Conservation (phyloP, 2,888 invertebrate species). For the Pherbina coryleti region DNA sequence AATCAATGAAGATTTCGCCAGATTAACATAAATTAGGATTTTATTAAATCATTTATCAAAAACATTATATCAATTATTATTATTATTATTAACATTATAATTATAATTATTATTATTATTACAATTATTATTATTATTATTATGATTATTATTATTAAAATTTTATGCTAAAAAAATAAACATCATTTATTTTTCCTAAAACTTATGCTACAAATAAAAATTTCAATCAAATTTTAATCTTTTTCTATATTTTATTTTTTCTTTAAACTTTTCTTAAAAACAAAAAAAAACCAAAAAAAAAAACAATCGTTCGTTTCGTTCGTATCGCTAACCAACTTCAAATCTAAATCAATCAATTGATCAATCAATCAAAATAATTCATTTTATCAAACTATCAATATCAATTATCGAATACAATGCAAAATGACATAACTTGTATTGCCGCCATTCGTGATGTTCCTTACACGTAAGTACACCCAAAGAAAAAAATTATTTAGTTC, state of each 20-base stretch:
- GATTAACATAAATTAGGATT: background rate
- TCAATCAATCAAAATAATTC: conserved; percentile 33
- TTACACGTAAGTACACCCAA: conserved; percentile 33
- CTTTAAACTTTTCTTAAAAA: conserved; percentile 50
- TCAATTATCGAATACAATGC: conserved; percentile 25
- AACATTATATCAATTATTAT: conserved; percentile 6
- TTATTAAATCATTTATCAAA: conserved; percentile 2
- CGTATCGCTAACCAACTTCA: conserved; percentile 57
- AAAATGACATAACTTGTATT: conserved; percentile 24
- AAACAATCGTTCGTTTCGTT: conserved; percentile 44
- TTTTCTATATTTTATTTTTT: conserved; percentile 62
- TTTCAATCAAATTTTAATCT: conserved; percentile 45
- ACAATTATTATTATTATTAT: conserved; percentile 14
- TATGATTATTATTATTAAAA: conserved; percentile 3
- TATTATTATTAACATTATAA: conserved; percentile 9
- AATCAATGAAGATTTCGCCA: conserved; percentile 4
- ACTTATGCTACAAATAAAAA: conserved; percentile 33
- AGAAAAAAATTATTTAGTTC: background rate
- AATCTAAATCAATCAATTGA: conserved; percentile 28
- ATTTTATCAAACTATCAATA: conserved; percentile 32
- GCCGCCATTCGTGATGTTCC: conserved; percentile 24
- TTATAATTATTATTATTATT: background rate
- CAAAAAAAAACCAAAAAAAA: no score
- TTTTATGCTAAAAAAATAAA: background rate
- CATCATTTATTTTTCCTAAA: background rate